These are phyloP conservation scores for Puma concolor DNA, from an alignment of 2,113 vertebrate genomes.

Conservation along the genomic window DNA sequence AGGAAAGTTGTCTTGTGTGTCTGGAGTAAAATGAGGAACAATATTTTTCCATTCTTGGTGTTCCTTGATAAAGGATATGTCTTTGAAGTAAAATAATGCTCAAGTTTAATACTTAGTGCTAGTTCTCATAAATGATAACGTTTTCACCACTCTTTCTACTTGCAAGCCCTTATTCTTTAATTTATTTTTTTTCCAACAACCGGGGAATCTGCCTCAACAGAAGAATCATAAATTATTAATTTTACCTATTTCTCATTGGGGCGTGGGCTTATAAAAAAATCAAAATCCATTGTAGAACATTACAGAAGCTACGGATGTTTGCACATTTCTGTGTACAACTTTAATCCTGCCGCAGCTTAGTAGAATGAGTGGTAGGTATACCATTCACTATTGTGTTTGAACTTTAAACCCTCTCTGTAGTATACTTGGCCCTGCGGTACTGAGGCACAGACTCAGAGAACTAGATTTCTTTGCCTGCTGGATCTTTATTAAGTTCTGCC, in stretches of 20 bases:
- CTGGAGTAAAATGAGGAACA: neutral
- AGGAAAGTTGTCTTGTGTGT: neutral
- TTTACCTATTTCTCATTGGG: neutral
- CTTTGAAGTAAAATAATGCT: neutral
- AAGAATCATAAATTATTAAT: neutral
- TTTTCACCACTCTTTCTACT: neutral
- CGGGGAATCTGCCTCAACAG: neutral
- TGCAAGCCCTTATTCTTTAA: neutral
- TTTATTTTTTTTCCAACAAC: neutral
- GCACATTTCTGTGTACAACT: too few species aligned
- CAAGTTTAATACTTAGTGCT: neutral
- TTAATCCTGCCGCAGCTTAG: neutral
- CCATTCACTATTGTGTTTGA: neutral
- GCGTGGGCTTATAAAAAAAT: neutral
- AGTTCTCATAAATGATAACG: neutral
- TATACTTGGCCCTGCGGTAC: neutral
- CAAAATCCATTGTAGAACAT: neutral
- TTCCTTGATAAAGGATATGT: neutral
- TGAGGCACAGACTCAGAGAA: too few species aligned
- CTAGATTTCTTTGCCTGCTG: neutral
- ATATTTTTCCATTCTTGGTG: neutral
- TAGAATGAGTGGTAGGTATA: neutral
- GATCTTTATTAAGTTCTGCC: neutral
- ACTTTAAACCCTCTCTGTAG: neutral
- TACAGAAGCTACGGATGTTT: neutral